phyloP scores from a whole-genome alignment of 37 sponge, comb jelly and placozoan species.

The Spongilla lacustris region DNA sequence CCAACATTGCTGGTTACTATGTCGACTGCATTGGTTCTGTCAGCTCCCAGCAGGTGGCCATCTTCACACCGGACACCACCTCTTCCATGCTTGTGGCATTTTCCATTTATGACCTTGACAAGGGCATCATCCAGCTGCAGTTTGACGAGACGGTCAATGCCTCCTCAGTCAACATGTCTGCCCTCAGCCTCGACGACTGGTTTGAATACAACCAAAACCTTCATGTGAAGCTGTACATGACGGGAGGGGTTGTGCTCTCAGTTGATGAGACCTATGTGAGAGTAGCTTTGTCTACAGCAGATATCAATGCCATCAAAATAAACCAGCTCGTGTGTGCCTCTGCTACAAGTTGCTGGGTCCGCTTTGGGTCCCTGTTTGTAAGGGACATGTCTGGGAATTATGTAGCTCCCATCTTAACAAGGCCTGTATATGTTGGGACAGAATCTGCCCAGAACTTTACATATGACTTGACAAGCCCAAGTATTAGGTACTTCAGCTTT shows the following conservation, averaged over 20 bases:
- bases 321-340: slow-evolving; percentile 52
- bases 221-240: neutral
- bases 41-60: slow-evolving; percentile 24
- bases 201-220: slow-evolving; percentile 13
- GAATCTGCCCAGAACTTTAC: slow-evolving; percentile 30
- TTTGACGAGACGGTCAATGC: slow-evolving; percentile 86
- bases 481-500: slow-evolving; percentile 48
- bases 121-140: slow-evolving; percentile 50
- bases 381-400: slow-evolving; percentile 84
- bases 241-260: slow-evolving; percentile 51
- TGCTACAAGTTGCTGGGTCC: slow-evolving; percentile 58
- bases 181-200: slow-evolving; percentile 43
- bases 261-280: slow-evolving; percentile 43
- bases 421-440: neutral
- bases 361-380: slow-evolving; percentile 52
- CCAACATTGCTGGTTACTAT: slow-evolving; percentile 70
- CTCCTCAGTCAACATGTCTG: slow-evolving; percentile 51
- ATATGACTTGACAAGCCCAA: slow-evolving; percentile 67
- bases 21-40: slow-evolving; percentile 20
- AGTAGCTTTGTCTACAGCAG: slow-evolving; percentile 41
- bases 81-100: slow-evolving; percentile 59
- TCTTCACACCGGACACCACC: slow-evolving; percentile 69
- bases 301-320: slow-evolving; percentile 72
- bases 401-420: slow-evolving; percentile 16
- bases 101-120: slow-evolving; percentile 67